Base-by-base conservation (phyloP, 1,140 invertebrate genomes). In the Schmidtea mediterranea region DNA sequence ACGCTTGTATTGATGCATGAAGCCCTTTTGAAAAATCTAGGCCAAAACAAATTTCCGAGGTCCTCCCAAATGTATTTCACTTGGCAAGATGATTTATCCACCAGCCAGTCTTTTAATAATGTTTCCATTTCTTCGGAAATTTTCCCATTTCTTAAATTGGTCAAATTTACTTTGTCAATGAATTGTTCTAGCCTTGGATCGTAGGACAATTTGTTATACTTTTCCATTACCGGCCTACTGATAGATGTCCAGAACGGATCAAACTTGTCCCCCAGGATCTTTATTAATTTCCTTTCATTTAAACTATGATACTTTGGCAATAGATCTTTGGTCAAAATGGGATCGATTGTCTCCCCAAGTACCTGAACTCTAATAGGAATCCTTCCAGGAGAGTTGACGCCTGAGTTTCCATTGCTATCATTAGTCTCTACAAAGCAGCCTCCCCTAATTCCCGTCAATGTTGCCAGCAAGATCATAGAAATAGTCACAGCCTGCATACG, bases 31-130 rank as follows among this genome's bases (percentile, higher is more conserved):
- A 65, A 55, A 56, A 55, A 66, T 9, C 62, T 51, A 6, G 65
- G 65, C 65, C 63, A 67, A 48, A 66, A 67, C 13, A 60, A 57
- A 13, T 58, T 48, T 10, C 65, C 65, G 26, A 66, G 48, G 46
- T 67, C 63, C 10, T 54, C 54, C 65, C 65, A 67, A 0, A 53
- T 53, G 52, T 57, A 67, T 18, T 53, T 50, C 2, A 67, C 55
- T 1, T 61, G 60, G 48, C 65, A 67, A 0, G 58, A 52, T 0
- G 57, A 57, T 23, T 55, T 57, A 15, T 45, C 45, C 10, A 56
- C 5, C n/a, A 48, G 24, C 46, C 46, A 48, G 23, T 37, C 18
- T 22, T 48, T 32, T 6, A 48, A 6, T 45, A 22, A 9, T 22
- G 5, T 5, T 24, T 12, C n/a, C 5, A 45, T 5, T 3, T 22